A percentile compares a stretch with the other conserved stretches of the same genome.
Conservation (phyloP, 2,888 invertebrate genomes). For the Drosophila antonietae region DNA sequence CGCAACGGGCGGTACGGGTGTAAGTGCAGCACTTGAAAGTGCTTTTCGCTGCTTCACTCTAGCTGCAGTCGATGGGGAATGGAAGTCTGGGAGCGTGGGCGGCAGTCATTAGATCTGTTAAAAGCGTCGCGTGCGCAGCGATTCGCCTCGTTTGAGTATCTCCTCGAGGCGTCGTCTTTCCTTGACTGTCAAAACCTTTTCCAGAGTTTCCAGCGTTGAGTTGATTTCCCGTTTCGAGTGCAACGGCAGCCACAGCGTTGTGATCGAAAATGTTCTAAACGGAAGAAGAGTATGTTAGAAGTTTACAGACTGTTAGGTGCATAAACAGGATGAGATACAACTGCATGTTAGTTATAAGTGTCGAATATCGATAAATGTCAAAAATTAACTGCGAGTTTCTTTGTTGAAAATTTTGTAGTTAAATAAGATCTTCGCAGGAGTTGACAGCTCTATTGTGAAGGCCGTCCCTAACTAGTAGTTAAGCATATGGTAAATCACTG, state of each 20-base stretch:
- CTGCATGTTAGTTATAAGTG: background rate
- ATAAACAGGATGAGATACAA: background rate
- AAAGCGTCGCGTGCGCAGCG: constrained; percentile 63
- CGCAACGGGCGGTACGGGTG: background rate
- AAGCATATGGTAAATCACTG: background rate
- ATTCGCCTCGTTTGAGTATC: constrained; percentile 78
- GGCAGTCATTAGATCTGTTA: constrained; percentile 29
- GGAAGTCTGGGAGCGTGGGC: background rate
- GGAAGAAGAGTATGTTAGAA: background rate
- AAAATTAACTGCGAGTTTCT: background rate
- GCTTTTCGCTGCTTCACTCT: constrained; percentile 24
- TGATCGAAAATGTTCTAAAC: constrained; percentile 83
- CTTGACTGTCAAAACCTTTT: constrained; percentile 82
- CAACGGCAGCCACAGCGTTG: constrained; percentile 84
- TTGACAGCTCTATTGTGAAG: background rate
- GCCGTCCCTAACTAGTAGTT: background rate
- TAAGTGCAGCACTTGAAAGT: constrained; percentile 47
- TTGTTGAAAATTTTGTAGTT: background rate
- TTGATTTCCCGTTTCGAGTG: constrained; percentile 84
- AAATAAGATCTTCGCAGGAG: background rate
- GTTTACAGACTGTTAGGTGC: background rate
- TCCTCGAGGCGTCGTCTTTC: constrained; percentile 83
- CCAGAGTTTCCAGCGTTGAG: constrained; percentile 82
- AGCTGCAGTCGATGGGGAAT: background rate
- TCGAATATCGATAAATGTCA: background rate